phyloP scores from a whole-genome alignment of 2,797 vertebrate genomes.

The Tragopan temminckii region DNA sequence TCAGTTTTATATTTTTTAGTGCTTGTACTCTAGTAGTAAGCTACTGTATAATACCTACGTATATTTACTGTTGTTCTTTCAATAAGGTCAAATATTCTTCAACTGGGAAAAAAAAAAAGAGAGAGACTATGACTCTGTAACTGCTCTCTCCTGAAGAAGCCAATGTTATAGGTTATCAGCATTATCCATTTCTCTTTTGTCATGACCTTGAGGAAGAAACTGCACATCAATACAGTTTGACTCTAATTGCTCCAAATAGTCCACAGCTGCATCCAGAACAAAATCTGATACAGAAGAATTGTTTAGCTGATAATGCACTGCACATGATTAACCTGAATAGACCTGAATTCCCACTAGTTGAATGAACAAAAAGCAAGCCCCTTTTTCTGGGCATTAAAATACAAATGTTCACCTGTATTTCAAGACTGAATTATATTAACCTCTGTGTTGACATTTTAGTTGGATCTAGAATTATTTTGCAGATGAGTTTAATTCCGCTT shows the following conservation, averaged over 20 bases:
- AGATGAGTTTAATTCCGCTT: background rate
- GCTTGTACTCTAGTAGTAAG: background rate
- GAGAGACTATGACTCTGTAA: background rate
- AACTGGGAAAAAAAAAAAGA: background rate
- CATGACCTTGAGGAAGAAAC: background rate
- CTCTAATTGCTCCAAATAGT: background rate
- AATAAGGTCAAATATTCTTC: background rate
- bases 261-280: background rate
- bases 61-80: background rate
- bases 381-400: background rate
- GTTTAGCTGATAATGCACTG: background rate
- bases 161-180: background rate
- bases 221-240: background rate
- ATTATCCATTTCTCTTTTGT: background rate
- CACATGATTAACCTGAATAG: background rate
- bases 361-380: background rate
- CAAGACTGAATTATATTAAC: background rate
- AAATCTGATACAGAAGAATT: background rate
- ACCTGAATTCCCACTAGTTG: background rate
- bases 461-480: background rate
- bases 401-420: background rate
- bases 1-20: background rate
- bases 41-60: background rate
- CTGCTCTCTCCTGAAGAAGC: background rate
- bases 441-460: background rate